Evolutionary conservation across 2,888 invertebrate species (phyloP), one percentile per base, ranked within the genome.

Genomic region (Byasa hedistus): DNA sequence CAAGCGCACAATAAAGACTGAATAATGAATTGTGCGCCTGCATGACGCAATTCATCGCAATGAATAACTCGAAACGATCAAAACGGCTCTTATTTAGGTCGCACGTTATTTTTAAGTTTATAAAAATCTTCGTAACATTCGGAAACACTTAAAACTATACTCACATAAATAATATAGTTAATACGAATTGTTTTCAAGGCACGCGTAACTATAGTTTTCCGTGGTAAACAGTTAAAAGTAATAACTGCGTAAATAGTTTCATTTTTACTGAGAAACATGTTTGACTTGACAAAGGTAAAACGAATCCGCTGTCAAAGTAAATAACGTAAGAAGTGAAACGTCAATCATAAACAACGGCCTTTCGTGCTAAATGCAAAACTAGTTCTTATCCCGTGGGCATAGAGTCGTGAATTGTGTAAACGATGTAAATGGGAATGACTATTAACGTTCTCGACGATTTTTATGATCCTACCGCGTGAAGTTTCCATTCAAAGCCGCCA

Each of bases 401-500:
- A 48, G 48, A 48, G 48, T 48, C 48, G 48, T 48, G 2, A n/a
- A n/a, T 48, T 48, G 48, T 7, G n/a, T 48, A 19, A 39, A 48
- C n/a, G 4, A 48, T 48, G 48, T 48, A n/a, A 4, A n/a, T 5
- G n/a, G 48, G 48, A n/a, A n/a, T 48, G 48, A 48, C 48, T n/a
- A 48, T 48, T 48, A 48, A 48, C 48, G 48, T 48, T 48, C 48
- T 48, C 48, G n/a, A 48, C 48, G 19, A n/a, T 48, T 48, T 39
- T 48, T 48, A 48, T 7, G n/a, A n/a, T 19, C 48, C 19, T n/a
- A 7, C 48, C n/a, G 48, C 48, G 48, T n/a, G 48, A 48, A 48
- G 48, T 48, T 48, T 48, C n/a, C 48, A 48, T 48, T 48, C 48
- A 48, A n/a, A 48, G n/a, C 48, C 19, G n/a, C 19, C 48, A 48